Evolutionary conservation across 2,797 vertebrate genomes (phyloP).

Genomic region (Chiloscyllium punctatum): DNA sequence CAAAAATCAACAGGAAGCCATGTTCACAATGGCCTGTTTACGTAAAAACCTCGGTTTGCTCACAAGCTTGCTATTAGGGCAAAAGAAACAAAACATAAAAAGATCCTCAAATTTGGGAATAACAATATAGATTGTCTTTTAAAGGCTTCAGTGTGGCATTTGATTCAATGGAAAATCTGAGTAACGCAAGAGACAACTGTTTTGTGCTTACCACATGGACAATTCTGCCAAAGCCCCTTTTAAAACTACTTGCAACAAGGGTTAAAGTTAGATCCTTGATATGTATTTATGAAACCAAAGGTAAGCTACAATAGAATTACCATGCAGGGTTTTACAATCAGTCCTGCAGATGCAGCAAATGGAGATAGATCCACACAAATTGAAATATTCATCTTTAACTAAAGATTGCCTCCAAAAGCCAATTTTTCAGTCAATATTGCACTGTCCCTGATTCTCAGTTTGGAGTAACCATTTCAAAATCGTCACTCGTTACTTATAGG

Average conservation of each 20-base stretch:
- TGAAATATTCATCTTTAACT: background rate
- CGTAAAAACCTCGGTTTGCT: background rate
- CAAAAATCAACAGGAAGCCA: background rate
- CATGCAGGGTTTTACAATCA: too few relatives aligned
- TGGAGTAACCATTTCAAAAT: background rate
- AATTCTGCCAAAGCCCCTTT: background rate
- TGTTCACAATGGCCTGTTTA: too few relatives aligned
- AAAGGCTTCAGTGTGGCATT: background rate
- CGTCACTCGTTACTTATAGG: background rate
- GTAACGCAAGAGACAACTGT: background rate
- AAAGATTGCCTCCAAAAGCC: background rate
- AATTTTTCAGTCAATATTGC: background rate
- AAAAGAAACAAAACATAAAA: background rate
- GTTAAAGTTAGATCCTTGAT: background rate
- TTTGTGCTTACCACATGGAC: background rate
- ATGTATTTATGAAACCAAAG: background rate
- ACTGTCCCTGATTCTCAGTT: background rate
- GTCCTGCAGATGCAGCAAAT: background rate
- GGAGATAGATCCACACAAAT: background rate
- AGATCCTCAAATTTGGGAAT: too few relatives aligned
- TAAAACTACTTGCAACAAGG: background rate
- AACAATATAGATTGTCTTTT: background rate
- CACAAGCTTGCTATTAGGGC: background rate
- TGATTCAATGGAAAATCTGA: background rate
- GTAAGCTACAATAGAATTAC: background rate